These are phyloP conservation scores for Peromyscus melanophrys DNA, from an alignment of 2,797 vertebrate species.

Conservation along the genomic window DNA sequence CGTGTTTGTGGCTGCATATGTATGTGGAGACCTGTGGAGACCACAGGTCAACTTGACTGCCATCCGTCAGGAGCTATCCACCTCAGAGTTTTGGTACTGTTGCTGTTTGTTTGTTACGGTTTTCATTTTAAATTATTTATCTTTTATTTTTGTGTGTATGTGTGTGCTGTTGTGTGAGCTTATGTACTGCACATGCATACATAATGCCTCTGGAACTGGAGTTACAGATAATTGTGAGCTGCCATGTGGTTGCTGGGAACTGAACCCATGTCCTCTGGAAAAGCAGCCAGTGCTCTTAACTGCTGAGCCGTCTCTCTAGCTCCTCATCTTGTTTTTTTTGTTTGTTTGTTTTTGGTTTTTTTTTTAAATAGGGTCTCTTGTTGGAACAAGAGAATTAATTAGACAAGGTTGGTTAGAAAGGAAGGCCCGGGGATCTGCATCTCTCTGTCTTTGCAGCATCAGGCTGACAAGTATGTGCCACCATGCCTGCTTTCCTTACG, in stretches of 20 bases:
- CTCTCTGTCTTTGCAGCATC: too few species aligned
- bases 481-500: background rate
- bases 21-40: background rate
- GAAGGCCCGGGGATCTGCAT: background rate
- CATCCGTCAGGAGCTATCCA: background rate
- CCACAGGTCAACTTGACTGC: background rate
- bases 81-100: background rate
- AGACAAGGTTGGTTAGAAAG: background rate
- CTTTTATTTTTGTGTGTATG: background rate
- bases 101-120: background rate
- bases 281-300: background rate
- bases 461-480: background rate
- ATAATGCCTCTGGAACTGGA: background rate
- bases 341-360: too few species aligned
- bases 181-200: background rate
- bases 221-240: background rate
- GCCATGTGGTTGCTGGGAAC: too few species aligned
- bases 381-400: background rate
- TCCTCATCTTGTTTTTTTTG: too few species aligned
- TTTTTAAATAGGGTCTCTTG: background rate
- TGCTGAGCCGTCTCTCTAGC: too few species aligned
- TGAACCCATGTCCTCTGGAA: background rate
- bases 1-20: background rate
- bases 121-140: background rate
- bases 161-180: background rate